Conservation (phyloP, 2,888 invertebrate species). For the Leptinotarsa peninsularis region DNA sequence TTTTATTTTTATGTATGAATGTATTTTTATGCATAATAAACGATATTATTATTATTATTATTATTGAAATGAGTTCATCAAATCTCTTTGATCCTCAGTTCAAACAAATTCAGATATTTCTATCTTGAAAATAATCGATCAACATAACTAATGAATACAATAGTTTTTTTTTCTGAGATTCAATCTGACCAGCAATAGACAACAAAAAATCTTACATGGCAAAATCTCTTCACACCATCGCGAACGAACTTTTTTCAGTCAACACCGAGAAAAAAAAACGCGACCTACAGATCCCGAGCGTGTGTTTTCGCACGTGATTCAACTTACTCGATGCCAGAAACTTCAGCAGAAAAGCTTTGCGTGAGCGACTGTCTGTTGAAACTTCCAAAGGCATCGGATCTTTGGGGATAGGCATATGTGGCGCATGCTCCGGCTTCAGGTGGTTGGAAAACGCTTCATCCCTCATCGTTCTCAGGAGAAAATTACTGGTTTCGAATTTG, state of each 20-base stretch:
- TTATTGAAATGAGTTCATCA: too few species aligned
- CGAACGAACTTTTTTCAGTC: neutral
- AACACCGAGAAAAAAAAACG: neutral
- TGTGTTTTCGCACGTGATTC: neutral
- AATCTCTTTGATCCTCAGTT: too few species aligned
- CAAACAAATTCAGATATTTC: too few species aligned
- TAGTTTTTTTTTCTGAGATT: too few species aligned
- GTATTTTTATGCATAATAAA: too few species aligned
- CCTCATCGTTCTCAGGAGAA: neutral
- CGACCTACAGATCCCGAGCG: neutral
- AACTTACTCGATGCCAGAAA: neutral
- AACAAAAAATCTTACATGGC: neutral
- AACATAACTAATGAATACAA: too few species aligned
- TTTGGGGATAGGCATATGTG: neutral
- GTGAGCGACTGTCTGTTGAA: conserved; percentile 1
- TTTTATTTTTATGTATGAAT: too few species aligned
- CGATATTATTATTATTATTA: too few species aligned
- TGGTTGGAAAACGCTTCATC: conserved; percentile 20
- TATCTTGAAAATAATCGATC: too few species aligned
- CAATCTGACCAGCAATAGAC: neutral
- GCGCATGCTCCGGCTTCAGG: conserved; percentile 35
- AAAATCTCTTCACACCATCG: neutral
- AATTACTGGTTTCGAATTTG: conserved; percentile 6
- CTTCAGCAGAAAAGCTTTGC: neutral
- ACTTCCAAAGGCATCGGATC: conserved; percentile 5